Percentiles rank a stretch among this genome's conserved stretches.
These are phyloP conservation scores for Hemiprocne comata DNA, from an alignment of 2,113 vertebrate species.

Conservation along the genomic window DNA sequence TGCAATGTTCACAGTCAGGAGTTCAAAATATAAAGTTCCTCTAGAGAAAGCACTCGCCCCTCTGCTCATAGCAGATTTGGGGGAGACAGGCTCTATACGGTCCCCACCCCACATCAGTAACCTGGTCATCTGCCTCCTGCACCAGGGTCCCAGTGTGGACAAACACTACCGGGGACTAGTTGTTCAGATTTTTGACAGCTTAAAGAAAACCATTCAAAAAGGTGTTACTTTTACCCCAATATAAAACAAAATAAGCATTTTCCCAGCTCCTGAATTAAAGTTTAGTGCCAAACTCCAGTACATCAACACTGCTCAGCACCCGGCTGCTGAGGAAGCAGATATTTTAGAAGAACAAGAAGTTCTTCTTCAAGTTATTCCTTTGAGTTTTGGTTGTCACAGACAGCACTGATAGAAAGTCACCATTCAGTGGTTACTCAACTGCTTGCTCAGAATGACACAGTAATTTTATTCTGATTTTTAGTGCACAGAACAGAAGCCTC, in stretches of 20 bases:
- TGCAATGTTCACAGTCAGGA: not conserved
- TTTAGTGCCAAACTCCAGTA: not conserved
- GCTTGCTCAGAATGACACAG: conserved; percentile 32
- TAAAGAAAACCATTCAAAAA: not conserved
- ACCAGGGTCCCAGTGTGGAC: not conserved
- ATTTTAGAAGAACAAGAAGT: not conserved
- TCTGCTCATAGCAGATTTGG: not conserved
- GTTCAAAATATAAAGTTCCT: not conserved
- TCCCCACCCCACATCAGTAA: not conserved
- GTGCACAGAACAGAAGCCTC: not conserved
- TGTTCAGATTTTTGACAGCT: not conserved
- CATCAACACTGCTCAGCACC: not conserved
- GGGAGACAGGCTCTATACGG: not conserved
- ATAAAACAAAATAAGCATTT: not conserved
- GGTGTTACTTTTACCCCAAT: not conserved
- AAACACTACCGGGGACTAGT: rapidly evolving
- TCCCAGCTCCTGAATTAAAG: not conserved
- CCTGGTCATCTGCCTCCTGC: not conserved
- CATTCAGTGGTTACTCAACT: not conserved
- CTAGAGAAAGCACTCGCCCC: not conserved
- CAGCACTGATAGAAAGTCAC: not conserved
- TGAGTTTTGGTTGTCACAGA: not conserved
- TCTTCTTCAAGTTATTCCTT: not conserved
- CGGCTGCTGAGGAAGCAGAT: not conserved
- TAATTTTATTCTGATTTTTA: conserved; percentile 25